Percentiles rank a stretch among this genome's conserved stretches.
phyloP scores from a whole-genome alignment of 2,113 vertebrate species.

The Nesospiza acunhae region DNA sequence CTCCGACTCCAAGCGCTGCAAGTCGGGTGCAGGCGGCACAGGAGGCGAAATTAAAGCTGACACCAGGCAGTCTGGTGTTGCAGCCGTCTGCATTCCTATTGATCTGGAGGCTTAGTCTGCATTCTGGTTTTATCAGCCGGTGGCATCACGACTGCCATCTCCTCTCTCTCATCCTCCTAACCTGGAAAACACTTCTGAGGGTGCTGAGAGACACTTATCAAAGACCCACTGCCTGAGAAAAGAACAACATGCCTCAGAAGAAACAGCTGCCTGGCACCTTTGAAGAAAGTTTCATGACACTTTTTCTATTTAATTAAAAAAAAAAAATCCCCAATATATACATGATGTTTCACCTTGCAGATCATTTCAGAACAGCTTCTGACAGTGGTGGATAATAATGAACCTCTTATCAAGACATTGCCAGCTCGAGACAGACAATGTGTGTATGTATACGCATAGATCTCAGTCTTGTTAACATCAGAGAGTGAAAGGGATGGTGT shows the following conservation, averaged over 20 bases:
- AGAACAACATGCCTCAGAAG: conserved; percentile 31
- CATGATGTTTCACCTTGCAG: conserved; percentile 4
- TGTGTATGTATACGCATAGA: not conserved
- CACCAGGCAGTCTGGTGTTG: conserved; percentile 55
- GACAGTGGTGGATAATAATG: conserved; percentile 58
- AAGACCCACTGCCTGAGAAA: conserved; percentile 37
- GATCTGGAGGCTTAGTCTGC: conserved; percentile 58
- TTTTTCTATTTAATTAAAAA: conserved; percentile 58
- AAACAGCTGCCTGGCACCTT: conserved; percentile 50
- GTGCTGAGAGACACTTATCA: conserved; percentile 23
- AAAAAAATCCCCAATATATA: conserved; percentile 5
- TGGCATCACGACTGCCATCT: conserved; percentile 48
- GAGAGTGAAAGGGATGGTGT: conserved; percentile 2
- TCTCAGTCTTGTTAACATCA: conserved; percentile 49
- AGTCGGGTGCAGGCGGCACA: not conserved
- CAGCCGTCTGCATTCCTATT: conserved; percentile 49
- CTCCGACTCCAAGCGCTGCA: not conserved
- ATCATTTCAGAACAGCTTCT: conserved; percentile 39
- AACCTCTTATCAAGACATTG: conserved; percentile 50
- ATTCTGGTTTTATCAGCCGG: conserved; percentile 55
- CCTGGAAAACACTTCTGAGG: conserved; percentile 60
- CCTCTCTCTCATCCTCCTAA: conserved; percentile 37
- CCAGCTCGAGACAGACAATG: conserved; percentile 34
- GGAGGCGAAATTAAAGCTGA: conserved; percentile 55
- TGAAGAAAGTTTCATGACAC: conserved; percentile 59